phyloP scores from a whole-genome alignment of 2,888 invertebrate species.

The Magallana nippona region DNA sequence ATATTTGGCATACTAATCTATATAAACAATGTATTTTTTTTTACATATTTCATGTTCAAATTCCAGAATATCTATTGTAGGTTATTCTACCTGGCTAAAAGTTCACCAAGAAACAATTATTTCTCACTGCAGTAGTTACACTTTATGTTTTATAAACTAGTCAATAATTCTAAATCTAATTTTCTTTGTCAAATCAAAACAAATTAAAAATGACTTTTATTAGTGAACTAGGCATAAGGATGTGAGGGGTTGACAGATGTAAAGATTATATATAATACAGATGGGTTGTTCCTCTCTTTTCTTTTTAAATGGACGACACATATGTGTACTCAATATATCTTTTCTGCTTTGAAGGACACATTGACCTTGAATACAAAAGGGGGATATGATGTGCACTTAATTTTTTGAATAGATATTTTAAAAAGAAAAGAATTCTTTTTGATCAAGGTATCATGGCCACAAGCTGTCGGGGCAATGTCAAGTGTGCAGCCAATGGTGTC shows the following conservation, averaged over 20 bases:
- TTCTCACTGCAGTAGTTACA: too few relatives aligned
- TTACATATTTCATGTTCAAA: background rate
- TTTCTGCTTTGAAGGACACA: background rate
- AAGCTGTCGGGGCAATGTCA: background rate
- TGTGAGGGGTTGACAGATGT: too few relatives aligned
- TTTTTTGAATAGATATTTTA: background rate
- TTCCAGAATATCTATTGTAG: background rate
- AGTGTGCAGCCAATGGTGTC: slow-evolving; percentile 7
- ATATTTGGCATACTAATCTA: background rate
- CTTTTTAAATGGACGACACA: background rate
- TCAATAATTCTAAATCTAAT: too few relatives aligned
- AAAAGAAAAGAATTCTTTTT: background rate
- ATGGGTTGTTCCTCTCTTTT: background rate
- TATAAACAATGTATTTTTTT: slow-evolving; percentile 8
- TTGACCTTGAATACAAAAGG: slow-evolving; percentile 14
- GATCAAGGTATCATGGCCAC: background rate
- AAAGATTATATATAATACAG: background rate
- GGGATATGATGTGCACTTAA: background rate
- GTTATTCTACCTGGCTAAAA: background rate
- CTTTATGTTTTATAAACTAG: too few relatives aligned
- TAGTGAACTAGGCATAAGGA: too few relatives aligned
- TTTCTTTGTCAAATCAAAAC: too few relatives aligned
- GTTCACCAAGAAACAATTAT: too few relatives aligned
- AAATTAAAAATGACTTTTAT: too few relatives aligned
- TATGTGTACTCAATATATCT: background rate